These are phyloP conservation scores for Callorhinus ursinus DNA, from an alignment of 2,113 vertebrate species.

Conservation along the genomic window DNA sequence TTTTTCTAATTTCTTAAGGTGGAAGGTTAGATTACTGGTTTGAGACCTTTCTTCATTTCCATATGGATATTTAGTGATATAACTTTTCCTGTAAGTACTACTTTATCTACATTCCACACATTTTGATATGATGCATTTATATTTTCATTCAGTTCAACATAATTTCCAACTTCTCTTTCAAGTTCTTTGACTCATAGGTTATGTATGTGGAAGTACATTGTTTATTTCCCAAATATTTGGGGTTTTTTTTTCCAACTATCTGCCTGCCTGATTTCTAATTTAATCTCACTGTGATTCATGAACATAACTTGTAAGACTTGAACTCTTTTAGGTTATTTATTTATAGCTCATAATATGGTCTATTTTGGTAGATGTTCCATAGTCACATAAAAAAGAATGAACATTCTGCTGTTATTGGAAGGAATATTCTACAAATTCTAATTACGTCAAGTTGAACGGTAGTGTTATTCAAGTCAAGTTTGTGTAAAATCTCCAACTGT, in stretches of 20 bases:
- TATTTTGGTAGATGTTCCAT: not conserved
- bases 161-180: not conserved
- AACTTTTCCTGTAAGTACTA: not conserved
- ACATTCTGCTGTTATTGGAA: not conserved
- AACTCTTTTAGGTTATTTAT: not conserved
- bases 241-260: not conserved
- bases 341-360: not conserved
- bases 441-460: not conserved
- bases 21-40: not conserved
- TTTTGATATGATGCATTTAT: not conserved
- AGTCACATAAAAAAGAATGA: not conserved
- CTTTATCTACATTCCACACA: not conserved
- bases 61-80: not conserved
- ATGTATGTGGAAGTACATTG: not conserved
- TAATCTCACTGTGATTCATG: not conserved
- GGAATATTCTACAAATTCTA: not conserved
- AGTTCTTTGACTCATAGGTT: not conserved
- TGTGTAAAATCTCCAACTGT: not conserved
- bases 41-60: not conserved
- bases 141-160: conserved; percentile 17
- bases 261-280: not conserved
- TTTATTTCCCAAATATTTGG: not conserved
- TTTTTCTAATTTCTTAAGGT: not conserved
- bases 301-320: not conserved
- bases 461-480: not conserved